A percentile compares a stretch with the other conserved stretches of the same genome.
Evolutionary conservation across 2,113 vertebrate species (phyloP).

Genomic region (Bubalus kerabau): DNA sequence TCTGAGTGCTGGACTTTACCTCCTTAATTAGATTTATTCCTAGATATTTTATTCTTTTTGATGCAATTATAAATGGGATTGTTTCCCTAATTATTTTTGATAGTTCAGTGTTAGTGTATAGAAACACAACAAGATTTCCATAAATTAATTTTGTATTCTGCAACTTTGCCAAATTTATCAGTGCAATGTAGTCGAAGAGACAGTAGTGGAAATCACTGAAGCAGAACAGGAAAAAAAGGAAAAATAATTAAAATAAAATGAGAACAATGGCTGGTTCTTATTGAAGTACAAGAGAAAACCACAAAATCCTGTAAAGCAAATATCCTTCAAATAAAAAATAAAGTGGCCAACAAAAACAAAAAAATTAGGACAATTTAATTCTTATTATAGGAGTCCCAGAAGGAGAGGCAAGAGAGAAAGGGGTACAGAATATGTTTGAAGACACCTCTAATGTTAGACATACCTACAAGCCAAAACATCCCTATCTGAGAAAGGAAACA

Average conservation of each 20-base stretch:
- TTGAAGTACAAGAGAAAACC: background rate
- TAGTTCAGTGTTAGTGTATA: background rate
- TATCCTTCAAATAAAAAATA: background rate
- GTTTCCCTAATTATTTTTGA: background rate
- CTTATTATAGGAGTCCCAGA: background rate
- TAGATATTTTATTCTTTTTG: background rate
- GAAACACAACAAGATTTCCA: background rate
- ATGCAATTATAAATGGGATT: background rate
- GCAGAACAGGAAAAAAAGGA: background rate
- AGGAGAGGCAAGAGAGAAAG: background rate
- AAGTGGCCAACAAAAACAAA: background rate
- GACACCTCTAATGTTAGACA: background rate
- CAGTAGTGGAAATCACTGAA: background rate
- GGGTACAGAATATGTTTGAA: background rate
- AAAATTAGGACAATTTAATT: background rate
- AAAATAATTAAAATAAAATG: background rate
- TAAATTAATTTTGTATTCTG: background rate
- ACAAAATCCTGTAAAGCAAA: background rate
- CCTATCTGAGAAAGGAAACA: background rate
- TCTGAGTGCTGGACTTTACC: background rate
- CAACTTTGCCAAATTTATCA: background rate
- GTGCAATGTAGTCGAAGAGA: background rate
- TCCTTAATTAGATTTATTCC: background rate
- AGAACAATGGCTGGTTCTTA: background rate
- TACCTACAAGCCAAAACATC: background rate